Base-by-base conservation (phyloP, 1,140 invertebrate genomes). In the Bombyx mandarina region DNA sequence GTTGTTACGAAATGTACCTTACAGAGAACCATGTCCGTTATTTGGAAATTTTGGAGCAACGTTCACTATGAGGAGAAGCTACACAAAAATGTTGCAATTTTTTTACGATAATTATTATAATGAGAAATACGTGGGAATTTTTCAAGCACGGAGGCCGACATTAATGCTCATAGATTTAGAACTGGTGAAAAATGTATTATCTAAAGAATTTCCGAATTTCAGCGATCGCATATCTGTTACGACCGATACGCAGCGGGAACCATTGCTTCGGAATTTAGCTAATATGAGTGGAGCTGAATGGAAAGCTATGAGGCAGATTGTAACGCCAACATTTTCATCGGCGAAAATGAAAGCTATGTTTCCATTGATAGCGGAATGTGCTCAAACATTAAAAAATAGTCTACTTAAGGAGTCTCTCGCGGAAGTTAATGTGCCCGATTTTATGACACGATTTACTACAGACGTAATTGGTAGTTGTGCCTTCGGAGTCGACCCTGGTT, bases 281-380 rank as follows among this genome's bases (percentile, higher is more conserved):
- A 86, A 86, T 52, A 86, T 88, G 82, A 80, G 83, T 46, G 89
- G 86, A 6, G 52, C 80, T 7, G 83, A 88, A 60, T 89, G 88
- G 88, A 88, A 86, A 61, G 67, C 78, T 6, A 82, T 88, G 73
- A 62, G 80, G 51, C 73, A 78, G 6, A 81, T 84, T 52, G 69
- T 89, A 0, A 80, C 84, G 6, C 88, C 86, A 5, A 83, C 87
- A 6, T 89, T 89, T 65, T 88, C 87, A 1, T 82, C 87, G 6
- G 85, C 79, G 43, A 89, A 88, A 66, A 88, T 89, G 79, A 89
- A 88, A 60, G 81, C 79, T 18, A 89, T 89, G 88, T 88, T 88
- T 58, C 78, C 82, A 47, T 66, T 86, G 22, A 71, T 87, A 35
- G 75, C 73, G n/a, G 79, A 86, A 43, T 84, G 83, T 61, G 74